Evolutionary conservation across 2,113 vertebrate genomes (phyloP).

Genomic region (Halcyon malimbica): DNA sequence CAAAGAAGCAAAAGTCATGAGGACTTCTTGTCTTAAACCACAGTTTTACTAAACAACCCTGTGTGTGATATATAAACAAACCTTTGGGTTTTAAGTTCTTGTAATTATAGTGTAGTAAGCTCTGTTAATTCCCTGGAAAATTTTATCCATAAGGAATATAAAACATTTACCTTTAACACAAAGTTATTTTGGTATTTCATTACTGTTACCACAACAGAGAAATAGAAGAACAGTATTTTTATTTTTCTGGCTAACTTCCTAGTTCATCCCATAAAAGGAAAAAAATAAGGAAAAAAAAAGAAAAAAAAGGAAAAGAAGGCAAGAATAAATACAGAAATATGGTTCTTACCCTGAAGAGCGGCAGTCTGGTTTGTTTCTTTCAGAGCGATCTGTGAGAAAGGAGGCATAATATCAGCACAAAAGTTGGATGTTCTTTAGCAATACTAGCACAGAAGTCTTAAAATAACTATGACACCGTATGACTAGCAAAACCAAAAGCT

Average conservation of each 20-base stretch:
- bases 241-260: conserved; percentile 1
- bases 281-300: neutral
- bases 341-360: conserved; percentile 83
- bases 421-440: conserved; percentile 53
- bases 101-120: neutral
- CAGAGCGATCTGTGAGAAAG: conserved; percentile 82
- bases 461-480: neutral
- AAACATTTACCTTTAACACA: neutral
- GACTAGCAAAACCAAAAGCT: conserved; percentile 30
- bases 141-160: neutral
- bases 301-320: neutral
- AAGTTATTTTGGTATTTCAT: neutral
- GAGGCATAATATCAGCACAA: conserved; percentile 61
- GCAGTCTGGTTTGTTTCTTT: conserved; percentile 86
- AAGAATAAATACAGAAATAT: conserved; percentile 36
- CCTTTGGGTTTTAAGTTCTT: neutral
- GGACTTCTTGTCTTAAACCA: neutral
- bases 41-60: neutral
- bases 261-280: neutral
- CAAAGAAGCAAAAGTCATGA: neutral
- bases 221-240: neutral
- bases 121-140: neutral
- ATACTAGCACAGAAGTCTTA: neutral
- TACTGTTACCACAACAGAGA: conserved; percentile 1
- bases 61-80: neutral